Base-by-base conservation (phyloP, 2,113 vertebrate genomes). In the Isichthys henryi region DNA sequence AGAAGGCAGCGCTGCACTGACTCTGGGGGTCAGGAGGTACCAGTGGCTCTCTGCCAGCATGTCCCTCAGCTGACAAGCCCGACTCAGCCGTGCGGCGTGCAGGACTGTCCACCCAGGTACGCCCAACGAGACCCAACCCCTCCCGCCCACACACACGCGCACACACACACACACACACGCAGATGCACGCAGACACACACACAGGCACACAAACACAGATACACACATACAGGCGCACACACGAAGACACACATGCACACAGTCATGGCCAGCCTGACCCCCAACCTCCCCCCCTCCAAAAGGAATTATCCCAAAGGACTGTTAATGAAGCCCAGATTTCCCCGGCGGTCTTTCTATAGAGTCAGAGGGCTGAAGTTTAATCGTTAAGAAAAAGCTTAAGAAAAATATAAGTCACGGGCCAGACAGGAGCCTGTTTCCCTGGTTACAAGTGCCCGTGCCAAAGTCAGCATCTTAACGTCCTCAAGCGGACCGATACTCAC, bases 71-170 rank as follows among this genome's bases (percentile, higher is more conserved):
- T 96, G 1, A 52, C 0, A 19, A 9, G 89, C 2, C 88, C 86
- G 27, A 92, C 94, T 27, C 95, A 94, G 50, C 91, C 95, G 0
- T 99, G 98, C 91, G 97, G 95, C 90, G 87, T 83, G 90, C 92
- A 85, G 56, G 95, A 97, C 94, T 99, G 98, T 49, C 96, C 97
- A 31, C 93, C 97, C 66, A 97, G 97, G 97, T 98, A 94, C 50
- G 74, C 39, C 31, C 43, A 39, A 10, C 27, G 3, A 70, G 62
- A 31, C 3, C 27, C 8, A 50, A 4, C 17, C 39, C 4, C 19
- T 23, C 53, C 1, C 5, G 11, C 31, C 5, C 35, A 66, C 53
- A 49, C 15, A 9, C 13, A 43, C 15, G 9, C 21, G 6, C 62
- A 66, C 19, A 17, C 48, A 66, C 39, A n/a, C 43, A 62, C 35